These are phyloP conservation scores for Potamilus streckersoni DNA, from an alignment of 1,140 invertebrate species.

Conservation along the genomic window DNA sequence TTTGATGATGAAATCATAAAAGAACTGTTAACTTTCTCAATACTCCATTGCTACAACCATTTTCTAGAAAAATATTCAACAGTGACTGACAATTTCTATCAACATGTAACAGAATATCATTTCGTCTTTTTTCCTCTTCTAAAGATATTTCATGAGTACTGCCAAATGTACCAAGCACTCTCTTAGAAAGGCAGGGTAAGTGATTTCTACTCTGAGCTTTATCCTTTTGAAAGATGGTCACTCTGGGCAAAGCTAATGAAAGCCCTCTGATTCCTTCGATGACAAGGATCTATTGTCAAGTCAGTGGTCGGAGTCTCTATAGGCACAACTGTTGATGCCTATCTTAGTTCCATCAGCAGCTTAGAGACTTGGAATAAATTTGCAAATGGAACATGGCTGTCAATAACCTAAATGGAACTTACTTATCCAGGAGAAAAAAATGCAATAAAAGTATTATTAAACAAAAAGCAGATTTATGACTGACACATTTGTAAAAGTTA, in stretches of 20 bases:
- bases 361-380: slow-evolving; percentile 8
- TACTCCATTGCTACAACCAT: not conserved
- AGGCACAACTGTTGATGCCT: not conserved
- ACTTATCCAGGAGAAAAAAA: slow-evolving; percentile 10
- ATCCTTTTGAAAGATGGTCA: not conserved
- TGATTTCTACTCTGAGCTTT: slow-evolving; percentile 11
- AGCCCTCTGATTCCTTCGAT: no score
- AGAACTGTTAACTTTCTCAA: slow-evolving; percentile 3
- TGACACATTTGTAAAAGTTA: not conserved
- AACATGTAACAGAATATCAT: not conserved
- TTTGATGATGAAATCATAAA: slow-evolving; percentile 1
- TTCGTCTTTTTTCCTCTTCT: not conserved
- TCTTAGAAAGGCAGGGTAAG: not conserved
- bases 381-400: slow-evolving; percentile 10
- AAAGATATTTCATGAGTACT: not conserved
- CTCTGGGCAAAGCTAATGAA: no score
- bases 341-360: slow-evolving; percentile 3
- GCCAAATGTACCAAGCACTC: not conserved
- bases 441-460: not conserved
- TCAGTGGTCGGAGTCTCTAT: slow-evolving; percentile 2
- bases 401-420: slow-evolving; percentile 13
- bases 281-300: no score
- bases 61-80: not conserved
- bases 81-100: not conserved
- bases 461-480: slow-evolving; percentile 3